Evolutionary conservation across 1,140 invertebrate species (phyloP), one percentile per base, ranked within the genome.

Genomic region (Latrodectus geometricus): DNA sequence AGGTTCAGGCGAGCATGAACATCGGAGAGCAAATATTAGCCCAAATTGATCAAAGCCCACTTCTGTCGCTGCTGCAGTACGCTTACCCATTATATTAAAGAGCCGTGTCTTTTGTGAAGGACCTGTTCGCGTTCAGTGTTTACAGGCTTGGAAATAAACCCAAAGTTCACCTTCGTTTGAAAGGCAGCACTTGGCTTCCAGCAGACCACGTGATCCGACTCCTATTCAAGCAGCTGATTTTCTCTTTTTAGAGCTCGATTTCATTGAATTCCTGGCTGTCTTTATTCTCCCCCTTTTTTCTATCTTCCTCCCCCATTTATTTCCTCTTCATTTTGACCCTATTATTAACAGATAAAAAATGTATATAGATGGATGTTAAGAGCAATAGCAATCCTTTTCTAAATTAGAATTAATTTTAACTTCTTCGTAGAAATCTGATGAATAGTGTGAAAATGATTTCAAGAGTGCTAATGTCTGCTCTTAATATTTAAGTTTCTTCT

Each of bases 81-180:
- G 52, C 73, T 86, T 86, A 86, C 83, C 83, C 83, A 86, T 86
- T 86, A 77, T 86, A 86, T 86, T 86, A 86, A 78, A 86, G 83
- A 86, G 83, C 65, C 50, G 82, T 23, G 35, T 50, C 83, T 78
- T 86, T 86, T 86, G 75, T 86, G 52, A 65, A 50, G 14, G 48
- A 52, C 78, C 61, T 48, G 56, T 50, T 61, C 70, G 69, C 80
- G 80, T 74, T 75, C 81, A 83, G 81, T 86, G 83, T 86, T 86
- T 77, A 86, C 15, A 83, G 35, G 70, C 52, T 82, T 21, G 80
- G 80, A 82, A 82, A 82, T 82, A 76, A 35, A 84, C 82, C 61
- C 56, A 75, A 48, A 84, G 82, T 84, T 84, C 82, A 84, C 82
- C 82, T 84, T 84, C 82, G 82, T 84, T 84, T 84, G 82, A 84